Conservation (phyloP, 2,113 vertebrate species). For the Collichthys lucidus region DNA sequence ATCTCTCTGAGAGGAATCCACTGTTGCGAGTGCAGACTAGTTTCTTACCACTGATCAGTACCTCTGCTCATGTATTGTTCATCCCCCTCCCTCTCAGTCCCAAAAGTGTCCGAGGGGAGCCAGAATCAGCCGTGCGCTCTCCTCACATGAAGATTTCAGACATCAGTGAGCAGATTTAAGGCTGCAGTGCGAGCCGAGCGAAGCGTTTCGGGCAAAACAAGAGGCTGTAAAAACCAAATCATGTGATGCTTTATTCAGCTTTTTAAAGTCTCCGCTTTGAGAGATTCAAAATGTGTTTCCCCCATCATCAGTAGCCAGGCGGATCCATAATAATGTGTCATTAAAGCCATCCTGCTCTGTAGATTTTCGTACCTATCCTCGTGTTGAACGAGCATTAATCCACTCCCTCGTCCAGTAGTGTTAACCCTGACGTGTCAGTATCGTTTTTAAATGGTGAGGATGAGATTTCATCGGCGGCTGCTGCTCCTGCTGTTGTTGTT, state of each 20-base stretch:
- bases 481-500: background rate
- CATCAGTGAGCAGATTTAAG: constrained; percentile 11
- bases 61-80: constrained; percentile 33
- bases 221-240: constrained; percentile 43
- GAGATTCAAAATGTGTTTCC: constrained; percentile 6
- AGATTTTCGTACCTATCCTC: background rate
- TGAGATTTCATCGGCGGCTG: background rate
- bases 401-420: background rate
- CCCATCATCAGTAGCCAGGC: background rate
- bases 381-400: background rate
- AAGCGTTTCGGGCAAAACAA: background rate
- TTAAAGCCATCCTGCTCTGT: constrained; percentile 19
- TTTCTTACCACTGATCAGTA: constrained; percentile 53
- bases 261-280: background rate
- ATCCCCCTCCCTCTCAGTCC: background rate
- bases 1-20: constrained; percentile 36
- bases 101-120: background rate
- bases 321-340: background rate
- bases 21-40: constrained; percentile 16
- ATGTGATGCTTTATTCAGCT: constrained; percentile 41
- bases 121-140: constrained; percentile 1
- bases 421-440: constrained; percentile 25
- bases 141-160: background rate
- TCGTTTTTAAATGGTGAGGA: background rate
- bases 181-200: background rate